These are phyloP conservation scores for Aspidiotus rigidus DNA, from an alignment of 2,888 invertebrate species.

Conservation along the genomic window DNA sequence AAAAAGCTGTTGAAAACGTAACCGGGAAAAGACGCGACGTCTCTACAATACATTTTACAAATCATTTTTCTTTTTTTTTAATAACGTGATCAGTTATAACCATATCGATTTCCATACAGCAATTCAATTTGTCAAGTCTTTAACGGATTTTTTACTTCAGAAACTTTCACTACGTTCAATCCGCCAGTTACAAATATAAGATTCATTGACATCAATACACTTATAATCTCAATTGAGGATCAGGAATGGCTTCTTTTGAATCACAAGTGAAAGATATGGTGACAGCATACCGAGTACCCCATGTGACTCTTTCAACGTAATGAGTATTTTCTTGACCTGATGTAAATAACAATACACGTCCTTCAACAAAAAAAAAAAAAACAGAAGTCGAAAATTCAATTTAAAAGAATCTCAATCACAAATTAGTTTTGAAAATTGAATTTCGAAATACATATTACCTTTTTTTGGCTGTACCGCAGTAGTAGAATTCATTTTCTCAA, in stretches of 20 bases:
- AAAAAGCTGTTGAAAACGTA: too few relatives aligned
- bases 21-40: too few relatives aligned
- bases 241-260: slow-evolving; percentile 54
- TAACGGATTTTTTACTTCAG: too few relatives aligned
- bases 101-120: too few relatives aligned
- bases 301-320: slow-evolving; percentile 66
- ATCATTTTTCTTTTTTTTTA: too few relatives aligned
- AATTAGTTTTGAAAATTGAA: neutral
- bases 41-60: too few relatives aligned
- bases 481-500: slow-evolving; percentile 53
- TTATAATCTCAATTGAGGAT: slow-evolving; percentile 43
- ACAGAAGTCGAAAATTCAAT: neutral
- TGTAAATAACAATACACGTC: slow-evolving; percentile 73
- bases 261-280: slow-evolving; percentile 83
- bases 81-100: neutral
- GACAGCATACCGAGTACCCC: slow-evolving; percentile 68
- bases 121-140: too few relatives aligned
- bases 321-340: slow-evolving; percentile 80
- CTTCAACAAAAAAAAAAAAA: slow-evolving; percentile 41
- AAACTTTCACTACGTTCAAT: neutral
- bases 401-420: neutral
- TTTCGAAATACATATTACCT: slow-evolving; percentile 42
- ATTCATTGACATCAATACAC: neutral
- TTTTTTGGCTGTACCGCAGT: slow-evolving; percentile 64
- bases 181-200: neutral